Conservation (phyloP, 2,797 vertebrate genomes). For the Simalia tracyae region DNA sequence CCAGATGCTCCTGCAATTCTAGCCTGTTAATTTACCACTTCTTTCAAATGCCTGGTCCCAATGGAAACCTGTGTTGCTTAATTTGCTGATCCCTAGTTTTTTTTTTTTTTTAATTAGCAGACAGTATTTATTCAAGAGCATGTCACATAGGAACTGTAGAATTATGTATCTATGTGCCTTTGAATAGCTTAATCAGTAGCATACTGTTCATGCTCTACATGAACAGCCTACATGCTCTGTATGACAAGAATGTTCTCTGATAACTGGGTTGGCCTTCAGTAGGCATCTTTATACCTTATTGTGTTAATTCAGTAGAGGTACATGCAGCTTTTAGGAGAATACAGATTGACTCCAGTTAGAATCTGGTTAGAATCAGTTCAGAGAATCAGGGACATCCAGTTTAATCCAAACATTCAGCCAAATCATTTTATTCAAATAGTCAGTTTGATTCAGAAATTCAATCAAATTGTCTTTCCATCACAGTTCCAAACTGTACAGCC, state of each 20-base stretch:
- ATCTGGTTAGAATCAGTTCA: not conserved
- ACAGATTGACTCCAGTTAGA: not conserved
- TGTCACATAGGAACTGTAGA: not conserved
- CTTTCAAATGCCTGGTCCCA: not conserved
- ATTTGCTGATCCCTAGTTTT: not conserved
- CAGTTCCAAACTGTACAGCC: not conserved
- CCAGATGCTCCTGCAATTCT: not conserved
- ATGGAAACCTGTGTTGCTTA: not conserved
- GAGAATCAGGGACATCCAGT: not conserved
- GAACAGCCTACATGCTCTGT: not conserved
- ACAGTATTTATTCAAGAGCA: not conserved
- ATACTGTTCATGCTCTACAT: not conserved
- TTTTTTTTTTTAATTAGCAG: not conserved
- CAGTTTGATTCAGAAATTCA: not conserved
- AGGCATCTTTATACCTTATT: not conserved
- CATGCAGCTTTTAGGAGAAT: not conserved
- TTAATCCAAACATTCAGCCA: not conserved
- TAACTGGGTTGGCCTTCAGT: not conserved
- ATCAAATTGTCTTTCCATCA: not conserved
- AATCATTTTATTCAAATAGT: not conserved
- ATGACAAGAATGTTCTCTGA: not conserved
- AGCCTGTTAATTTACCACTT: not conserved
- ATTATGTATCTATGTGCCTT: not conserved
- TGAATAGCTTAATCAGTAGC: not conserved
- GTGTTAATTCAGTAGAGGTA: conserved; percentile 10